phyloP scores from a whole-genome alignment of 2,113 vertebrate genomes.

The Lamprotornis superbus region DNA sequence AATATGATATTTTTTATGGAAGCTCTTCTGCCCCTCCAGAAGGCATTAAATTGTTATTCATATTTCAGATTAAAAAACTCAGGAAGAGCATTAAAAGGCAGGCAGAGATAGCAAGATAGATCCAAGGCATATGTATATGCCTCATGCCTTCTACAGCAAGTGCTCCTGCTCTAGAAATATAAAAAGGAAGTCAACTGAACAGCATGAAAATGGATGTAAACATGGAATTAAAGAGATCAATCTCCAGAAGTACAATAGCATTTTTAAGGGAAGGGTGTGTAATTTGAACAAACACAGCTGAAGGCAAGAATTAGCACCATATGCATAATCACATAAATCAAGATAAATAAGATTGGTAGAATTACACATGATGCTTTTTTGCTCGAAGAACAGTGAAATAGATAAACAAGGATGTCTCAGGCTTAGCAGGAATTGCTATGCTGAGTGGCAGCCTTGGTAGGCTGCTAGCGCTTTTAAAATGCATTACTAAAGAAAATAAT shows the following conservation, averaged over 20 bases:
- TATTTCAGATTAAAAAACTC: slow-evolving; percentile 68
- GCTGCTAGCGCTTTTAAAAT: background rate
- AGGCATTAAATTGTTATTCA: slow-evolving; percentile 69
- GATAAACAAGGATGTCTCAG: background rate
- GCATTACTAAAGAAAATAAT: slow-evolving; percentile 9
- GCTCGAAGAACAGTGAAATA: background rate
- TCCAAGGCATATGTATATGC: background rate
- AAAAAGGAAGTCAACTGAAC: slow-evolving; percentile 16
- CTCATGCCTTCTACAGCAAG: background rate
- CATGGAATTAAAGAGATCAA: slow-evolving; percentile 38
- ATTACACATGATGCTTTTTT: background rate
- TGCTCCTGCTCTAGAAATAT: slow-evolving; percentile 16
- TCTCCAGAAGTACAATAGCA: slow-evolving; percentile 6
- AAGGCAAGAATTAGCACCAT: slow-evolving; percentile 51
- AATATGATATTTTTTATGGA: slow-evolving; percentile 53
- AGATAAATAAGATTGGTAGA: slow-evolving; percentile 30
- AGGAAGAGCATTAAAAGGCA: slow-evolving; percentile 53
- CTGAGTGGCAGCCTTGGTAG: background rate
- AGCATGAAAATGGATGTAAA: slow-evolving; percentile 56
- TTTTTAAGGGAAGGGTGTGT: slow-evolving; percentile 45
- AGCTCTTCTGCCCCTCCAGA: slow-evolving; percentile 35
- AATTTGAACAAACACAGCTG: slow-evolving; percentile 30
- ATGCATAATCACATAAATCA: slow-evolving; percentile 40
- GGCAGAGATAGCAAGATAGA: slow-evolving; percentile 48
- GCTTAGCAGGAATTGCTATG: background rate